Conservation (phyloP, 2,113 vertebrate species). For the Hystrix cristata region DNA sequence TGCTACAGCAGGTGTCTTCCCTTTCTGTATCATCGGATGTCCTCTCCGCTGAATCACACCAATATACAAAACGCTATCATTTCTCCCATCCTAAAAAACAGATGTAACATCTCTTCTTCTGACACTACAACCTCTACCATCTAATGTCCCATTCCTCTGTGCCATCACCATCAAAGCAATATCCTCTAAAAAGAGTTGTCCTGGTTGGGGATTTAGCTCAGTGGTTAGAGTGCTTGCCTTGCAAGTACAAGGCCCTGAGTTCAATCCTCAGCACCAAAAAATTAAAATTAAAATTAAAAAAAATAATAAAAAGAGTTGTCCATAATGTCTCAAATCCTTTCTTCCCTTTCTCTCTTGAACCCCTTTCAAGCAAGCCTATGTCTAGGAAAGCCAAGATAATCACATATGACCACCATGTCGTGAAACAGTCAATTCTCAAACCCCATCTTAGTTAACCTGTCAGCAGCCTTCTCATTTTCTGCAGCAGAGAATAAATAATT, state of each 20-base stretch:
- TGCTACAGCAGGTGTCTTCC: not conserved
- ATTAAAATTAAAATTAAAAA: no score
- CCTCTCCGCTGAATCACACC: not conserved
- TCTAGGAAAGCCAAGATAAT: not conserved
- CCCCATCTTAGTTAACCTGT: not conserved
- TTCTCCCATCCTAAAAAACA: not conserved
- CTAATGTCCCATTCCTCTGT: conserved; percentile 13
- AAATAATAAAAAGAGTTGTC: not conserved
- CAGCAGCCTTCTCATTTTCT: conserved; percentile 24
- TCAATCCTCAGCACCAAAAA: no score
- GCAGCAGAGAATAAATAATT: conserved; percentile 43
- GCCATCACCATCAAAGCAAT: conserved; percentile 24
- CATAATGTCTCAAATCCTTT: not conserved
- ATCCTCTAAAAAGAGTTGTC: not conserved
- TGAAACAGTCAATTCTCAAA: conserved; percentile 15
- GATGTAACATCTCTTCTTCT: not conserved
- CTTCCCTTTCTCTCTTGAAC: not conserved
- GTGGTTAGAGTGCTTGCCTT: no score
- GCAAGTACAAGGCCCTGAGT: no score
- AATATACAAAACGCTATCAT: not conserved
- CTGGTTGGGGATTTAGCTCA: no score
- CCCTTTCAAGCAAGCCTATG: not conserved
- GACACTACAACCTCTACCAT: not conserved
- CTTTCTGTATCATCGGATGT: not conserved
- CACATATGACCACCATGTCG: not conserved